A percentile compares a stretch with the other conserved stretches of the same genome.
Evolutionary conservation across 1,140 invertebrate genomes (phyloP).

Genomic region (Catajapyx aquilonaris): DNA sequence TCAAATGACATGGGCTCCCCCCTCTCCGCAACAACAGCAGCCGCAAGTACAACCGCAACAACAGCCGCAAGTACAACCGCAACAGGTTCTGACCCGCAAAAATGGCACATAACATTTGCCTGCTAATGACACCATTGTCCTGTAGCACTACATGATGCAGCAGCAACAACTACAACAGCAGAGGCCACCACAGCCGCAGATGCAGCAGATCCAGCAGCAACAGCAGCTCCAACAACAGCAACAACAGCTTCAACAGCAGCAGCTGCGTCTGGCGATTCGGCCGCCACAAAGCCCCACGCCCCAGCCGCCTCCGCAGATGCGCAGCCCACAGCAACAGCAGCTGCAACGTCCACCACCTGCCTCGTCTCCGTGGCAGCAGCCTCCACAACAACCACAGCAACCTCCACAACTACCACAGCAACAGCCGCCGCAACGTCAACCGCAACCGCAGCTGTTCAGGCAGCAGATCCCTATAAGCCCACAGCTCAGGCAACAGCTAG

Average conservation of each 20-base stretch:
- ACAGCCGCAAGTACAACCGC: not conserved
- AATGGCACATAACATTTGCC: not conserved
- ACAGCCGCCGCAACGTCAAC: slow-evolving; percentile 10
- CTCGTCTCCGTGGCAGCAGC: too few relatives aligned
- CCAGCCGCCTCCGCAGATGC: not conserved
- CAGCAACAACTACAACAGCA: slow-evolving; percentile 7
- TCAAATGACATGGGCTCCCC: too few relatives aligned
- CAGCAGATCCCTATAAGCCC: slow-evolving; percentile 29
- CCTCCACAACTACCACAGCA: slow-evolving; percentile 5
- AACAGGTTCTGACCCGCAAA: slow-evolving; percentile 2
- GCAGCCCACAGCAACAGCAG: slow-evolving; percentile 8
- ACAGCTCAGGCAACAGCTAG: slow-evolving; percentile 57
- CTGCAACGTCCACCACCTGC: slow-evolving; percentile 7
- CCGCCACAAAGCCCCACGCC: slow-evolving; percentile 10
- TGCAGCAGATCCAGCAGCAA: slow-evolving; percentile 8
- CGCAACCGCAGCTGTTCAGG: too few relatives aligned
- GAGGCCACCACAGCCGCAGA: slow-evolving; percentile 5
- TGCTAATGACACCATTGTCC: not conserved
- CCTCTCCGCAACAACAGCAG: slow-evolving; percentile 5
- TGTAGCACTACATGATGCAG: not conserved
- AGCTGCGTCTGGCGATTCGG: slow-evolving; percentile 2
- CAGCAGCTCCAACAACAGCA: slow-evolving; percentile 11
- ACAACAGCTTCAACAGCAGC: too few relatives aligned
- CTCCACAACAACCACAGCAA: slow-evolving; percentile 7
- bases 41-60: slow-evolving; percentile 5